These are phyloP conservation scores for Drosophila lowei DNA, from an alignment of 1,140 invertebrate species.

Conservation along the genomic window DNA sequence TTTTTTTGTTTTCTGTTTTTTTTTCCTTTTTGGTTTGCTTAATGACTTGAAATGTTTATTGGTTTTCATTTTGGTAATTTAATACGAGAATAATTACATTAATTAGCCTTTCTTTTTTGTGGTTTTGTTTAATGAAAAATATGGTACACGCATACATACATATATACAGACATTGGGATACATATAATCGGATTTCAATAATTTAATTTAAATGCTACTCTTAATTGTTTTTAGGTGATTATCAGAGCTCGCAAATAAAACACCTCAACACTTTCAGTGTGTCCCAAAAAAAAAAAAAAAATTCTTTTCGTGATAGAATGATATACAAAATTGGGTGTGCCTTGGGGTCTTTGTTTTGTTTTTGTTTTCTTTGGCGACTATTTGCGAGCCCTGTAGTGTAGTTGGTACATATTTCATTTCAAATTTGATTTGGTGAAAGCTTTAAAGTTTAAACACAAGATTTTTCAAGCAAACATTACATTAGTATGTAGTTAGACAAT, in stretches of 20 bases:
- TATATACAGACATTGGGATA: conserved; percentile 26
- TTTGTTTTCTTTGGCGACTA: not conserved
- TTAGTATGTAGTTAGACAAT: not conserved
- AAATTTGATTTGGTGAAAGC: conserved; percentile 27
- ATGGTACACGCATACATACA: conserved; percentile 35
- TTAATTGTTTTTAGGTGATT: conserved; percentile 67
- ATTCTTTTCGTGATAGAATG: too few species aligned
- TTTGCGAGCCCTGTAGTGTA: too few species aligned
- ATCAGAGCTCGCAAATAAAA: conserved; percentile 2
- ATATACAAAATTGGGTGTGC: too few species aligned
- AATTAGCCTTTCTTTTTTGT: conserved; percentile 59
- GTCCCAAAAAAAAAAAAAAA: conserved; percentile 12
- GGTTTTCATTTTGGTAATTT: conserved; percentile 56
- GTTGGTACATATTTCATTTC: conserved; percentile 1
- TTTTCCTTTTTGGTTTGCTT: conserved; percentile 52
- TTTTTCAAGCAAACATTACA: conserved; percentile 2
- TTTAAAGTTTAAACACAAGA: conserved; percentile 9
- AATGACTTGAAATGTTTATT: conserved; percentile 74
- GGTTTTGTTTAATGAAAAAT: conserved; percentile 32
- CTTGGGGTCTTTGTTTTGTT: not conserved
- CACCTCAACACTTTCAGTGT: too few species aligned
- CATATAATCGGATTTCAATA: conserved; percentile 48
- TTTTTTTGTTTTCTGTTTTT: too few species aligned
- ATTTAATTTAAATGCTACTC: conserved; percentile 62
- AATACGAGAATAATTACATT: conserved; percentile 76